These are phyloP conservation scores for Micronycteris hirsuta DNA, from an alignment of 2,113 vertebrate species.

Conservation along the genomic window DNA sequence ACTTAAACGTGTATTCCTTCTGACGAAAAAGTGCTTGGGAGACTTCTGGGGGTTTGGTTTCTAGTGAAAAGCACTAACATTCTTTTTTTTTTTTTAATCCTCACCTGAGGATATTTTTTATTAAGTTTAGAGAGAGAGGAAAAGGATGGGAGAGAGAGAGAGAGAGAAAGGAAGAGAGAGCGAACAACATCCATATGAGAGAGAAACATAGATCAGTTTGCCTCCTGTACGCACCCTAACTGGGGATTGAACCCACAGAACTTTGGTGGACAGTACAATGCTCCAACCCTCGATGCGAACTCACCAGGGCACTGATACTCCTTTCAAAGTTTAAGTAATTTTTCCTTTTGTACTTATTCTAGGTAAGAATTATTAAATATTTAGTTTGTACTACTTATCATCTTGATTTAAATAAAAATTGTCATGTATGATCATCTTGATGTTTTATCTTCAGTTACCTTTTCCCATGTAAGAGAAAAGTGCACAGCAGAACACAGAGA, in stretches of 20 bases:
- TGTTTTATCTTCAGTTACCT: conserved; percentile 7
- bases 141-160: too few relatives aligned
- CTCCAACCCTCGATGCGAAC: too few relatives aligned
- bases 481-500: neutral
- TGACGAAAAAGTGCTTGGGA: neutral
- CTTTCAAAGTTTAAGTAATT: neutral
- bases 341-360: neutral
- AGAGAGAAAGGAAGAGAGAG: too few relatives aligned
- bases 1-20: neutral
- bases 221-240: too few relatives aligned
- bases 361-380: neutral
- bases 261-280: too few relatives aligned
- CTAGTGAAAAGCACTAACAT: neutral
- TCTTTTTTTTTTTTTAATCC: too few relatives aligned
- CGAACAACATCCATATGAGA: too few relatives aligned
- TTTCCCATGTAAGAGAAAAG: neutral
- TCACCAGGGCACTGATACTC: neutral
- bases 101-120: too few relatives aligned
- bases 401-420: neutral
- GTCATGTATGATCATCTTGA: neutral
- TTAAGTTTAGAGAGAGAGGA: too few relatives aligned
- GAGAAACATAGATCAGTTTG: too few relatives aligned
- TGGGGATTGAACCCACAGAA: too few relatives aligned
- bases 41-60: neutral
- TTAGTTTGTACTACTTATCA: neutral